Conservation (phyloP, 30 jellyfish, hydroid and myxozoan species). For the Sanderia malayensis region DNA sequence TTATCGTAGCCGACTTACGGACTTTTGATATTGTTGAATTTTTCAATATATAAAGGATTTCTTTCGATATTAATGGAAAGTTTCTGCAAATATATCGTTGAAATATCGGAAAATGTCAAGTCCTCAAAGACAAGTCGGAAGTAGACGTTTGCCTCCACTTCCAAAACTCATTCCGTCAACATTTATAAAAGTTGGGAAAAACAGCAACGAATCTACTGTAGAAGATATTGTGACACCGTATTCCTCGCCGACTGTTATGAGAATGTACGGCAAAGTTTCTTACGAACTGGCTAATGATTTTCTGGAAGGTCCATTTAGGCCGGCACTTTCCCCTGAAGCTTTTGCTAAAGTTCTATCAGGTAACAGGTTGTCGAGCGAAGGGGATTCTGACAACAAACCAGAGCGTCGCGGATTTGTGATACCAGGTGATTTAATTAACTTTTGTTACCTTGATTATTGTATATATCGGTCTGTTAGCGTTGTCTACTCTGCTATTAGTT, state of each 20-base stretch:
- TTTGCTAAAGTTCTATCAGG: slow-evolving; percentile 24
- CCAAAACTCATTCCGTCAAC: slow-evolving; percentile 48
- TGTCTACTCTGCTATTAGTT: too few species aligned
- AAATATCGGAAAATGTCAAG: slow-evolving; percentile 52
- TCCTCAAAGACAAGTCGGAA: slow-evolving; percentile 84
- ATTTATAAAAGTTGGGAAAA: slow-evolving; percentile 35
- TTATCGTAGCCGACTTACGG: too few species aligned
- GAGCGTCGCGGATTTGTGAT: slow-evolving; percentile 18
- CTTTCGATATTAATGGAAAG: neutral
- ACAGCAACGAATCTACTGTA: slow-evolving; percentile 1
- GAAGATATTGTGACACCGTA: slow-evolving; percentile 13
- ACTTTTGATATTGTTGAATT: too few species aligned
- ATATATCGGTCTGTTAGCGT: too few species aligned
- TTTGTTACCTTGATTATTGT: too few species aligned
- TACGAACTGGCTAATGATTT: slow-evolving; percentile 48
- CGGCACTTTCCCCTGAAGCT: slow-evolving; percentile 53
- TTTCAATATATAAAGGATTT: too few species aligned
- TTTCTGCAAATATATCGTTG: neutral
- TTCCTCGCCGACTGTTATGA: slow-evolving; percentile 22
- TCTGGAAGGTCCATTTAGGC: slow-evolving; percentile 74
- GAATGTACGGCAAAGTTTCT: slow-evolving; percentile 24
- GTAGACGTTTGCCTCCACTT: slow-evolving; percentile 88
- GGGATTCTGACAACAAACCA: slow-evolving; percentile 7
- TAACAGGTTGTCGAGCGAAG: neutral
- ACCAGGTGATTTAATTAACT: slow-evolving; percentile 44